A percentile compares a stretch with the other conserved stretches of the same genome.
phyloP scores from a whole-genome alignment of 2,113 vertebrate species.

The Nycticebus coucang region DNA sequence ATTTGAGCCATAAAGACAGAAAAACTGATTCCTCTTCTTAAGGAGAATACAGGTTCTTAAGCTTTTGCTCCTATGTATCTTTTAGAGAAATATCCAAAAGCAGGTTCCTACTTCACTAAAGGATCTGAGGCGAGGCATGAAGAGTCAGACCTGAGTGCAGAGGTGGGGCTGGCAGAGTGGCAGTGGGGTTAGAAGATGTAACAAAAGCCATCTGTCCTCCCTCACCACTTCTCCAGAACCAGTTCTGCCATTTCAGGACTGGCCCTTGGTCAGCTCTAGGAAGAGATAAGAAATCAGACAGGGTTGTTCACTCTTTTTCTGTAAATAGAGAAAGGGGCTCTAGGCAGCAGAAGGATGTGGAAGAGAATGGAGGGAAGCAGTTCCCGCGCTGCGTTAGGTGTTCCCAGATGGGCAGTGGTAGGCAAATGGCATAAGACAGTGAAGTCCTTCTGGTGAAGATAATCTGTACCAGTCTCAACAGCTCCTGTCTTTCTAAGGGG shows the following conservation, averaged over 20 bases:
- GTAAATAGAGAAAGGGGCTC: not conserved
- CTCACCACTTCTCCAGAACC: not conserved
- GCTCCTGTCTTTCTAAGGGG: not conserved
- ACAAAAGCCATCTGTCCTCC: not conserved
- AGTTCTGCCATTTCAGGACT: not conserved
- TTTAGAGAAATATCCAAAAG: conserved; percentile 32
- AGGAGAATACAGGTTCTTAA: not conserved
- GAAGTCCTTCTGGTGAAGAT: not conserved
- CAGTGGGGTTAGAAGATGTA: not conserved
- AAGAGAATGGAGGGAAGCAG: not conserved
- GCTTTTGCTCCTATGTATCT: not conserved
- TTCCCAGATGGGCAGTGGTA: not conserved
- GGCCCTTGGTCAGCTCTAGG: not conserved
- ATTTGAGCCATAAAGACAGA: not conserved
- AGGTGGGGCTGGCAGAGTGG: not conserved
- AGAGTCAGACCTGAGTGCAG: not conserved
- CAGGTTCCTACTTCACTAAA: conserved; percentile 3
- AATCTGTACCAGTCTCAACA: not conserved
- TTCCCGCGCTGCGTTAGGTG: not conserved
- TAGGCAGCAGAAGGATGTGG: not conserved
- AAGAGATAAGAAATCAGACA: conserved; percentile 1
- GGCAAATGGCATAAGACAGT: not conserved
- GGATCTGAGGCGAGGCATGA: not conserved
- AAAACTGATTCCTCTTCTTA: not conserved
- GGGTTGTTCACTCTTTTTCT: not conserved